Evolutionary conservation across 2,797 vertebrate genomes (phyloP).

Genomic region (Eidolon dupreanum): DNA sequence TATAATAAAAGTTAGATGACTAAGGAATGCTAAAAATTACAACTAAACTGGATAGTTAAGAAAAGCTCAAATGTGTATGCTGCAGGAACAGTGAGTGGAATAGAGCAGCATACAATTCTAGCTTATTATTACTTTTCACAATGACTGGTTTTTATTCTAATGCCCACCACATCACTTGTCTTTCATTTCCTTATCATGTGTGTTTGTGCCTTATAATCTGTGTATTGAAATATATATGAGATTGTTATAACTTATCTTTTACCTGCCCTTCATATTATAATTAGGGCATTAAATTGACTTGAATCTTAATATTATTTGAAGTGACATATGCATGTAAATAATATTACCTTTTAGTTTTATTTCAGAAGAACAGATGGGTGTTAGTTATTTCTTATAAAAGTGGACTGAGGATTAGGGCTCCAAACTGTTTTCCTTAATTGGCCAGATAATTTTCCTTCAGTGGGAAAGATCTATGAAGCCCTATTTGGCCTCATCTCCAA

Average conservation of each 20-base stretch:
- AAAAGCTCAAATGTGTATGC: too few relatives aligned
- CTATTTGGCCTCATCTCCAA: background rate
- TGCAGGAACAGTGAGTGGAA: too few relatives aligned
- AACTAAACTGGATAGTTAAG: too few relatives aligned
- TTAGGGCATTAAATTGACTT: background rate
- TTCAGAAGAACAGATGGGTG: background rate
- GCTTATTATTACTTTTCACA: background rate
- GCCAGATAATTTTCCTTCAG: background rate
- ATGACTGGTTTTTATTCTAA: background rate
- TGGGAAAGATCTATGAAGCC: background rate
- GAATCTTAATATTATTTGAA: background rate
- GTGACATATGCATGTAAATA: background rate
- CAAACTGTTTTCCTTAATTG: background rate
- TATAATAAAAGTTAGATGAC: too few relatives aligned
- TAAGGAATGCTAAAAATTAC: too few relatives aligned
- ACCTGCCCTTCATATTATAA: background rate
- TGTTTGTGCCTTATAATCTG: background rate
- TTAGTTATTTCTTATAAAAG: background rate
- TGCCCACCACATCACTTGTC: too few relatives aligned
- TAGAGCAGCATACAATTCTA: background rate
- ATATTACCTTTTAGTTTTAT: background rate
- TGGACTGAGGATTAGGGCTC: background rate
- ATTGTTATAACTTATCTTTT: background rate
- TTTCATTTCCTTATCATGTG: background rate
- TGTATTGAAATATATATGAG: background rate